phyloP scores from a whole-genome alignment of 2,113 vertebrate species.

The Neofelis nebulosa region DNA sequence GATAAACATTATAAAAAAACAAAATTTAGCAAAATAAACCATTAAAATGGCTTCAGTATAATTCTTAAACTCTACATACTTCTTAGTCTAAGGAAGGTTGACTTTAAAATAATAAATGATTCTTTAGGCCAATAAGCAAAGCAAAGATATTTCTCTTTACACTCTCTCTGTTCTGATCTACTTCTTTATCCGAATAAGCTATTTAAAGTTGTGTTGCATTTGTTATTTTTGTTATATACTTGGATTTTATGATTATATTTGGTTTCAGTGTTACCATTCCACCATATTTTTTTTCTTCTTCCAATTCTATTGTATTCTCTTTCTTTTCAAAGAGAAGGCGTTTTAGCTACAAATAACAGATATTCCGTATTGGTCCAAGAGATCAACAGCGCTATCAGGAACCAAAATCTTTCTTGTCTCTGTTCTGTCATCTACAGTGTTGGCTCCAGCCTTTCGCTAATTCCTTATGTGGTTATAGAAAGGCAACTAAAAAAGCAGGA shows the following conservation, averaged over 20 bases:
- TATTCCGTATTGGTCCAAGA: not conserved
- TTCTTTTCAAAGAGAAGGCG: not conserved
- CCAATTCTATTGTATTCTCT: not conserved
- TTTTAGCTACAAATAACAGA: not conserved
- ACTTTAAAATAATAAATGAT: not conserved
- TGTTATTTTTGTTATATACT: not conserved
- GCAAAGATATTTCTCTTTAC: not conserved
- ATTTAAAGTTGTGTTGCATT: not conserved
- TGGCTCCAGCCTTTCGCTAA: not conserved
- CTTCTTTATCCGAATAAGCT: not conserved
- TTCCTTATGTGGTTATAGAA: not conserved
- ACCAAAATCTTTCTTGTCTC: not conserved
- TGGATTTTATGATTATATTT: not conserved
- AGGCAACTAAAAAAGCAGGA: not conserved
- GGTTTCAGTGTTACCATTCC: not conserved
- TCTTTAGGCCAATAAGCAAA: not conserved
- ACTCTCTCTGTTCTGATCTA: not conserved
- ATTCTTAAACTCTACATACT: not conserved
- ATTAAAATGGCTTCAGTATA: not conserved
- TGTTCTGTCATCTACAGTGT: not conserved
- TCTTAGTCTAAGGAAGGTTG: not conserved
- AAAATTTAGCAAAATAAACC: not conserved
- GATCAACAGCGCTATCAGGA: not conserved
- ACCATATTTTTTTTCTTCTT: not conserved
- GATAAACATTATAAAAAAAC: too few relatives aligned